These are phyloP conservation scores for Epinephelus awoara DNA, from an alignment of 2,797 vertebrate genomes.

Conservation along the genomic window DNA sequence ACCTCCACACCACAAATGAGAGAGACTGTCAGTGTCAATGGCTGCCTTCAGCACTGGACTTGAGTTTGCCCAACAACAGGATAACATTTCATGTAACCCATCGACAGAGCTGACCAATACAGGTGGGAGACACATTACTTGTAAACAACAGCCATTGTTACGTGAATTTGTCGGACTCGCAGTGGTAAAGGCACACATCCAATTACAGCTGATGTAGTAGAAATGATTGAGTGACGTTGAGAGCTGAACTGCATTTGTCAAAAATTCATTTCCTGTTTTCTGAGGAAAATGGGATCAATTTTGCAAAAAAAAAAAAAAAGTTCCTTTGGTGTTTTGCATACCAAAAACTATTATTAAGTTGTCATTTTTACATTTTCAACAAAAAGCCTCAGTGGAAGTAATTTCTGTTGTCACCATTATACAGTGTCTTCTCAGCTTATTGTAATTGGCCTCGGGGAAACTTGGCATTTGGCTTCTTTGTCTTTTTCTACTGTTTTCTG, in stretches of 20 bases:
- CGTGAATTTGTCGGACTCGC: constrained; percentile 1
- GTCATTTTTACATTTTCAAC: background rate
- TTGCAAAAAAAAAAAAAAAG: constrained; percentile 25
- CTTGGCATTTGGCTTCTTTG: constrained; percentile 34
- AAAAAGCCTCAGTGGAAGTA: background rate
- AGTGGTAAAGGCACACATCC: constrained; percentile 1
- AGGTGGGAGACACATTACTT: background rate
- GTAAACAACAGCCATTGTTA: background rate
- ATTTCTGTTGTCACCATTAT: constrained; percentile 12
- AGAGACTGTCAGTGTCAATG: background rate
- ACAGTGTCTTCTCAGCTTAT: constrained; percentile 13
- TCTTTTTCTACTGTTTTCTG: constrained; percentile 30
- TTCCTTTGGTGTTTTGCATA: constrained; percentile 13
- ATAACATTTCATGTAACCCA: background rate
- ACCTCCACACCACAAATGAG: background rate
- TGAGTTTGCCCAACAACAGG: background rate
- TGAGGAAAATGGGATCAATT: constrained; percentile 27
- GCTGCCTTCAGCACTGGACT: background rate
- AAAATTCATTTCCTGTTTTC: constrained; percentile 29
- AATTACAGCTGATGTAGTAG: constrained; percentile 5
- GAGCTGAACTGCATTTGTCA: background rate
- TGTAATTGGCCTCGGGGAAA: constrained; percentile 13
- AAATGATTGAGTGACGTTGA: constrained; percentile 17
- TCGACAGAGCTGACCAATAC: background rate
- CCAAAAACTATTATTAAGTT: background rate